These are phyloP conservation scores for Pantherophis guttatus DNA, from an alignment of 2,113 vertebrate genomes.

Conservation along the genomic window DNA sequence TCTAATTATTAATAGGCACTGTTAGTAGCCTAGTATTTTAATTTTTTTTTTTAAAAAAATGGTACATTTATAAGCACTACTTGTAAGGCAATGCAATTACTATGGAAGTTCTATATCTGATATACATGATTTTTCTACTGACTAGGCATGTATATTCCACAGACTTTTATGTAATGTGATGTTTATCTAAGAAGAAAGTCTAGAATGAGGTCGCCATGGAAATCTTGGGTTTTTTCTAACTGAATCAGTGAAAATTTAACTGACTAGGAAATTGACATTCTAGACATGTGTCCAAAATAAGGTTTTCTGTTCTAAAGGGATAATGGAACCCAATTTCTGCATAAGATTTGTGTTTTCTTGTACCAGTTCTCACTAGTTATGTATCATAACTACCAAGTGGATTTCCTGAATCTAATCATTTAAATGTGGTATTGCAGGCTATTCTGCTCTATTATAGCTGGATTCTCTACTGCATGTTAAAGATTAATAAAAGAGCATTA, in stretches of 20 bases:
- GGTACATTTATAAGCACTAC: neutral
- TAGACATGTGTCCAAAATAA: neutral
- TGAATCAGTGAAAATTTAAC: neutral
- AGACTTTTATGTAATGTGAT: neutral
- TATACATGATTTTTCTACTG: neutral
- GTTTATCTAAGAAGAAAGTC: neutral
- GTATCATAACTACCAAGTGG: neutral
- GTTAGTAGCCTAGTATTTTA: neutral
- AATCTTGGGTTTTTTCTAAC: neutral
- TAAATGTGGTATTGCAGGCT: neutral
- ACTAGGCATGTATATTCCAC: neutral
- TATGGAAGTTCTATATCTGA: neutral
- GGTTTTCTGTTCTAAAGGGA: neutral
- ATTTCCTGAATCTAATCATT: neutral
- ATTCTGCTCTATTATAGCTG: neutral
- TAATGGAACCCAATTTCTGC: neutral
- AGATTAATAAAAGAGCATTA: neutral
- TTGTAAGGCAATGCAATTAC: neutral
- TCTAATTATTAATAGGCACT: neutral
- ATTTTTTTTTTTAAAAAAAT: too few relatives aligned
- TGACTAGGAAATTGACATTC: neutral
- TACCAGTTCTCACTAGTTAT: neutral
- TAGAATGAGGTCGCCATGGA: neutral
- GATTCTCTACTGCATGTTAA: neutral
- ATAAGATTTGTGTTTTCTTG: neutral